These are phyloP conservation scores for Caerostris darwini DNA, from an alignment of 1,140 invertebrate species.

Conservation along the genomic window DNA sequence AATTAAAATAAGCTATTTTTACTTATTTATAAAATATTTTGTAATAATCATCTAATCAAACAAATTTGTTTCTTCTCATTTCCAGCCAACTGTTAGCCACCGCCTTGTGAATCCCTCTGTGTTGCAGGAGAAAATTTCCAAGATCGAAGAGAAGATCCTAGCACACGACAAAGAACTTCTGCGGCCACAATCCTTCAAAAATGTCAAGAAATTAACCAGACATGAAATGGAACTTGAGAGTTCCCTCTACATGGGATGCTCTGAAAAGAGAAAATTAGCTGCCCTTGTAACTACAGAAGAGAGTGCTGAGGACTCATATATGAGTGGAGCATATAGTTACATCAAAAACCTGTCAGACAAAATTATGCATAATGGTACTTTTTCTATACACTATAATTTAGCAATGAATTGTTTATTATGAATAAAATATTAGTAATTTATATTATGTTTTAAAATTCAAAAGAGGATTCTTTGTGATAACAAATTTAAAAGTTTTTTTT, in stretches of 20 bases:
- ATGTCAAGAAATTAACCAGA: slow-evolving; percentile 67
- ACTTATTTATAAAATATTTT: too few species aligned
- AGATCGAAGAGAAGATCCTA: slow-evolving; percentile 64
- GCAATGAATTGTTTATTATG: too few species aligned
- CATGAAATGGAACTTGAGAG: slow-evolving; percentile 77
- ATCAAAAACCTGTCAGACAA: slow-evolving; percentile 65
- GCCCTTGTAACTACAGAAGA: slow-evolving; percentile 31
- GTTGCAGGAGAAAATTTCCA: not conserved
- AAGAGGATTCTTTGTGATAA: too few species aligned
- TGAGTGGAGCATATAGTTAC: not conserved
- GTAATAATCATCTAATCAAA: too few species aligned
- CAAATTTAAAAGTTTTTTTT: too few species aligned
- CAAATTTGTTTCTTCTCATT: too few species aligned
- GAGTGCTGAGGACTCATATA: not conserved
- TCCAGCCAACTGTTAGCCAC: not conserved
- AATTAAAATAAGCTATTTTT: too few species aligned
- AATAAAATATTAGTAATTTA: too few species aligned
- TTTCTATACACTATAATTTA: not conserved
- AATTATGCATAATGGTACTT: slow-evolving; percentile 26
- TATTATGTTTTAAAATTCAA: too few species aligned
- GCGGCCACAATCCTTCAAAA: slow-evolving; percentile 9
- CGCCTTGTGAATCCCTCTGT: slow-evolving; percentile 55
- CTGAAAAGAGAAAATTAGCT: slow-evolving; percentile 40
- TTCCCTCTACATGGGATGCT: slow-evolving; percentile 68
- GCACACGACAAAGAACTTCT: slow-evolving; percentile 38